phyloP scores from a whole-genome alignment of 53 echinoderm and acorn worm species.

The Arbacia lixula region DNA sequence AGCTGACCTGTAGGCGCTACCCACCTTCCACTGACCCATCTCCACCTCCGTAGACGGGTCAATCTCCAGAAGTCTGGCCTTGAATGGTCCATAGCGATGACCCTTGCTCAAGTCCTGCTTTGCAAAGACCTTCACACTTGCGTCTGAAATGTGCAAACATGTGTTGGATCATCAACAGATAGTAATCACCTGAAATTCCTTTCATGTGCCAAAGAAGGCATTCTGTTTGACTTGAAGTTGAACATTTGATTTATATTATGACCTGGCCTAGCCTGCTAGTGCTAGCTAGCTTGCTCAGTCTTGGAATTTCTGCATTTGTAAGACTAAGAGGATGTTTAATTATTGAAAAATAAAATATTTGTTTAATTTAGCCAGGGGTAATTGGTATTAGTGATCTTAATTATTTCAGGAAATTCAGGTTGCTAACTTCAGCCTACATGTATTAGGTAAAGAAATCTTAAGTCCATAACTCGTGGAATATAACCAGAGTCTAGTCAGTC shows the following conservation, averaged over 20 bases:
- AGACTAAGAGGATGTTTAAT: no score
- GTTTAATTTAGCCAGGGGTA: no score
- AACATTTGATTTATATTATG: neutral
- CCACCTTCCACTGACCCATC: constrained; percentile 87
- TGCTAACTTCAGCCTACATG: no score
- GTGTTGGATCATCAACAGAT: neutral
- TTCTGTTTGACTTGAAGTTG: neutral
- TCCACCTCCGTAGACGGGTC: constrained; percentile 62
- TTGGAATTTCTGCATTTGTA: no score
- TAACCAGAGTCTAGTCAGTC: no score
- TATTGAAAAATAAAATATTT: no score
- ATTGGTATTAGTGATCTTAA: no score
- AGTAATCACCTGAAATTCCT: neutral
- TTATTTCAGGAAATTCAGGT: no score
- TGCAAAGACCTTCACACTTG: constrained; percentile 80
- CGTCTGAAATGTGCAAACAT: constrained; percentile 53
- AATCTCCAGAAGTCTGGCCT: constrained; percentile 64
- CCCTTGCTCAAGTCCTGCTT: constrained; percentile 77
- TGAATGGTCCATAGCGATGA: constrained; percentile 94
- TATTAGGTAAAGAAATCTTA: no score
- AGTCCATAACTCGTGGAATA: no score
- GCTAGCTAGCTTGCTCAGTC: neutral
- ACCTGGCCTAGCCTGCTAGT: neutral
- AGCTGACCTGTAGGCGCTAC: no score
- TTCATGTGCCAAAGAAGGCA: neutral